Base-by-base conservation (phyloP, 1,140 invertebrate species). In the Scaptomyza graminum region DNA sequence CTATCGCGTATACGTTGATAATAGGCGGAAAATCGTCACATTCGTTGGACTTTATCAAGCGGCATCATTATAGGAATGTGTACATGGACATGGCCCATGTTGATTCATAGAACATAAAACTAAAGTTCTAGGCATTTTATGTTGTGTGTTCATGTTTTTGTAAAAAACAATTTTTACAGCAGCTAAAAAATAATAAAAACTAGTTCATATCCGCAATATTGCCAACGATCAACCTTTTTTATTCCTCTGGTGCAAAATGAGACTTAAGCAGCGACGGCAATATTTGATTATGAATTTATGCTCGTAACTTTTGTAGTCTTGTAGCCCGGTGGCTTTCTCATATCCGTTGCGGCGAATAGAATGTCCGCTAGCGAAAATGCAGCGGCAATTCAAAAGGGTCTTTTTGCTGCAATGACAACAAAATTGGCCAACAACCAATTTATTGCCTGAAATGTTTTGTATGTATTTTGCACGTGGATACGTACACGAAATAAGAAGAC, bases 241-340 rank as follows among this genome's bases (percentile, higher is more conserved):
- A 1, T n/a, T 13, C 52, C 61, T 34, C 59, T 43, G 59, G 47
- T 44, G 57, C 63, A 88, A 90, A 34, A 89, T 79, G 70, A 81
- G 74, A 81, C 56, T 74, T 76, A 77, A 80, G 61, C 66, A 31
- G n/a, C 16, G n/a, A 47, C 52, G 50, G 54, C 67, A 88, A 90
- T 88, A 90, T 90, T 77, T 88, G 54, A 67, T 90, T 90, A 90
- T 90, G 84, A 90, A 88, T 90, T 90, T 90, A 79, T 74, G 34
- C 56, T 16, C 66, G 69, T 78, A 85, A 78, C 69, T 82, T 72
- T 68, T 67, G 66, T 18, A 11, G 44, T 13, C 16, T 50, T 15
- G 41, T 6, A 31, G 31, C 25, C 39, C 13, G 47, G 46, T 71
- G 18, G 62, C 68, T 83, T 83, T 87, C 76, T 87, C 83, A 87